Base-by-base conservation (phyloP, 2,888 invertebrate species). In the Clitarchus hookeri region DNA sequence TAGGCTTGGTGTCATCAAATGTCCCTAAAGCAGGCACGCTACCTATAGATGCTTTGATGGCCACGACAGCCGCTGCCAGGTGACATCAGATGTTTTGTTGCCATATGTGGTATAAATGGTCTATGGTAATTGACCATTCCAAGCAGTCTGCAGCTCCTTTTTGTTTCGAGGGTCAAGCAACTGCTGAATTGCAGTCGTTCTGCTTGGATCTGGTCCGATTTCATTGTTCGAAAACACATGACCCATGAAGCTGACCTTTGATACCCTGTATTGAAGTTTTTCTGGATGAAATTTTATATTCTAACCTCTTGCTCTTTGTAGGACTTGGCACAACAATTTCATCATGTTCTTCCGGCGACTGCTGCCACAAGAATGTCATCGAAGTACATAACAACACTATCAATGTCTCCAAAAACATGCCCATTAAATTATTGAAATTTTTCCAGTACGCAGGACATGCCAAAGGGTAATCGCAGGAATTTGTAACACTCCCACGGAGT, bases 321-420 rank as follows among this genome's bases (percentile, higher is more conserved):
- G 65, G 23, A 65, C 23, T 23, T 65, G 16, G 11, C 6, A 13
- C n/a, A 65, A 65, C 23, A 65, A 65, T 65, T 65, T 23, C 6
- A 23, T 65, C 19, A 19, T 65, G 65, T 23, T 65, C 65, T 19
- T 19, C 65, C 16, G 19, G 65, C 6, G 65, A 65, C 65, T 65
- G 65, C 65, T 65, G 65, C 65, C 65, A 65, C 65, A 65, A 65
- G 65, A 65, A 65, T 65, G 23, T 65, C 65, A 23, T 65, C 65
- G 16, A 65, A 65, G 65, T 65, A 65, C 23, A 65, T 16, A 13
- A 65, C 11, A 65, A 65, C 65, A 65, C 13, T 16, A 65, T 65
- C 23, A 65, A 65, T 9, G 19, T 65, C 65, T 65, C 65, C 65
- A 65, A 65, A 65, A 6, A 23, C 65, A 13, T 16, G 65, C 23